A percentile compares a stretch with the other conserved stretches of the same genome.
Conservation (phyloP, 2,888 invertebrate genomes). For the Drosophila setosimentum region DNA sequence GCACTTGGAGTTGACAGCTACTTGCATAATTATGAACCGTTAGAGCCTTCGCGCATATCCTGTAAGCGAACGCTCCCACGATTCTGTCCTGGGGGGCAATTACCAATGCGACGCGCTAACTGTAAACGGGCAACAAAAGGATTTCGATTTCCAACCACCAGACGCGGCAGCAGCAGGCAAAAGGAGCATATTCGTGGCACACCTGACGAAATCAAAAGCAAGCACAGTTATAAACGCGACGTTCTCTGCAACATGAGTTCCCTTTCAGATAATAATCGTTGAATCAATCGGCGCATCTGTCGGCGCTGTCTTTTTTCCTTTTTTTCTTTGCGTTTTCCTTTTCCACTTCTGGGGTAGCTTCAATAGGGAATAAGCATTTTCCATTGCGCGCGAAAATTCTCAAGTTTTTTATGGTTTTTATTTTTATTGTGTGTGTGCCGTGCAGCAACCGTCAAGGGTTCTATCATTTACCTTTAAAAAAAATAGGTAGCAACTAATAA, state of each 20-base stretch:
- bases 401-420: slow-evolving; percentile 71
- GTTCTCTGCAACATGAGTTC: slow-evolving; percentile 60
- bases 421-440: slow-evolving; percentile 35
- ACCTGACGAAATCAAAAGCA: slow-evolving; percentile 80
- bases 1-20: slow-evolving; percentile 39
- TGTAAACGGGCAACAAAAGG: slow-evolving; percentile 78
- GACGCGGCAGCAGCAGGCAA: slow-evolving; percentile 37
- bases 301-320: slow-evolving; percentile 56
- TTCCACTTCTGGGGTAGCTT: slow-evolving; percentile 57
- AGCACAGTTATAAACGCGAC: slow-evolving; percentile 66
- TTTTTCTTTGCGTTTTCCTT: slow-evolving; percentile 49
- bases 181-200: slow-evolving; percentile 41
- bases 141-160: slow-evolving; percentile 72
- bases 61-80: slow-evolving; percentile 62
- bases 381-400: slow-evolving; percentile 76
- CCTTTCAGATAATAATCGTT: slow-evolving; percentile 37
- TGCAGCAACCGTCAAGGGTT: slow-evolving; percentile 37
- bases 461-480: slow-evolving; percentile 16
- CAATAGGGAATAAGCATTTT: slow-evolving; percentile 48
- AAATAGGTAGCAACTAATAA: slow-evolving; percentile 57
- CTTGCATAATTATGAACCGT: slow-evolving; percentile 74
- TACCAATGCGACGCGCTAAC: slow-evolving; percentile 62
- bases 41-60: slow-evolving; percentile 62
- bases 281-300: slow-evolving; percentile 72
- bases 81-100: slow-evolving; percentile 37